phyloP scores from a whole-genome alignment of 2,113 vertebrate genomes.

The Numenius arquata region DNA sequence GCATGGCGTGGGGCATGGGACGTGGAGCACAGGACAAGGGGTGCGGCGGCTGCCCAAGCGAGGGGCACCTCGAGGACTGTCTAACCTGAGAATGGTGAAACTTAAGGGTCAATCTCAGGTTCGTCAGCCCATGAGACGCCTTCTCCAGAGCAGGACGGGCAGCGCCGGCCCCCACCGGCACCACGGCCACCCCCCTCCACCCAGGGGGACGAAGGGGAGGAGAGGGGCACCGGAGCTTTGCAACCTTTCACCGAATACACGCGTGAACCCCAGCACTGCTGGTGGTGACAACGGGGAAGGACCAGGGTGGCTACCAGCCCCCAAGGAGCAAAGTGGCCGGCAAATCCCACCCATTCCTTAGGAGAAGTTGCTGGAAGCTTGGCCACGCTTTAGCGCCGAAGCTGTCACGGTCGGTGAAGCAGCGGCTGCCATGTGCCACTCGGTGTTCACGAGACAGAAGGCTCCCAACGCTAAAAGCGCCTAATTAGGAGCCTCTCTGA shows the following conservation, averaged over 20 bases:
- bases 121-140: constrained; percentile 91
- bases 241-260: fast-evolving
- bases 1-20: fast-evolving
- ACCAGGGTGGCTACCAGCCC: fast-evolving
- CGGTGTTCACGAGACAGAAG: neutral
- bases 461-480: neutral
- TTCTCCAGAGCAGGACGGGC: constrained; percentile 48
- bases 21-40: neutral
- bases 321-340: fast-evolving
- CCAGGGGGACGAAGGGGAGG: neutral
- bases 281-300: neutral
- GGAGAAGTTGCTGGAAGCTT: neutral
- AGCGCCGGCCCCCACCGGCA: fast-evolving
- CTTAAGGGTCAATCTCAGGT: constrained; percentile 90
- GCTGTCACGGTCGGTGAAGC: fast-evolving
- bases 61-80: constrained; percentile 90
- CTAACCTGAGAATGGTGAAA: constrained; percentile 92
- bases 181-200: fast-evolving
- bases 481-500: constrained; percentile 29
- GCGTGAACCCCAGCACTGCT: fast-evolving
- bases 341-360: neutral
- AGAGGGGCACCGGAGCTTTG: too few species aligned
- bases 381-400: neutral
- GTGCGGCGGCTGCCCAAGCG: fast-evolving
- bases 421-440: neutral